These are phyloP conservation scores for Embidobia sp. DNA, from an alignment of 2,888 invertebrate genomes.

Conservation along the genomic window DNA sequence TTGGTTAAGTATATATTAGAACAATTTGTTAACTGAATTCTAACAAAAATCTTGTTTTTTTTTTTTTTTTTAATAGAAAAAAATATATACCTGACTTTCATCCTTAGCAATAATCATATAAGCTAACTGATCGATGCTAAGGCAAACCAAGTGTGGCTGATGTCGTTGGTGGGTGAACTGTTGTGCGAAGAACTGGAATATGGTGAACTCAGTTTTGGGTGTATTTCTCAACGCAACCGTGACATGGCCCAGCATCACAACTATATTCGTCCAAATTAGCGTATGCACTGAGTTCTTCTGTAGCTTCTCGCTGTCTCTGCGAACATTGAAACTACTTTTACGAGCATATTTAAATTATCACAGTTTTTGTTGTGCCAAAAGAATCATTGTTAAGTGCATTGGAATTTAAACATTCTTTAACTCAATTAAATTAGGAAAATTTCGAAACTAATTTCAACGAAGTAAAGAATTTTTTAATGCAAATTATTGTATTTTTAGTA, in stretches of 20 bases:
- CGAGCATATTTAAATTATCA: neutral
- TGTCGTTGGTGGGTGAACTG: constrained; percentile 96
- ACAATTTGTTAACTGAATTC: neutral
- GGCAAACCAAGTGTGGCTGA: constrained; percentile 88
- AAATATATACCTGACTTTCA: constrained; percentile 15
- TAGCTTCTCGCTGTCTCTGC: constrained; percentile 71
- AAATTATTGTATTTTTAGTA: too few species aligned
- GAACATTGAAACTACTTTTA: constrained; percentile 81
- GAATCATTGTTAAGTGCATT: too few species aligned
- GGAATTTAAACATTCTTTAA: too few species aligned
- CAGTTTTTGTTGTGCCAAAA: too few species aligned
- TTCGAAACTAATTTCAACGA: too few species aligned
- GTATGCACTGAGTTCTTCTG: constrained; percentile 83
- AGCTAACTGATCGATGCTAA: constrained; percentile 98
- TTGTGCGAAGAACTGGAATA: constrained; percentile 98
- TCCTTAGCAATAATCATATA: constrained; percentile 97
- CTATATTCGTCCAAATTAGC: constrained; percentile 97
- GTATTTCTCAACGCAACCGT: constrained; percentile 97
- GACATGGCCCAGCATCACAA: constrained; percentile 98
- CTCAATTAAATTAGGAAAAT: too few species aligned
- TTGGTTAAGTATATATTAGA: too few species aligned
- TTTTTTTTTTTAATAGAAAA: constrained; percentile 1
- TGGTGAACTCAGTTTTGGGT: constrained; percentile 96
- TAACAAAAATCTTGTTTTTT: constrained; percentile 9
- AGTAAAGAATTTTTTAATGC: too few species aligned